Conservation (phyloP, 1,140 invertebrate genomes). For the Drosophila repletoides region DNA sequence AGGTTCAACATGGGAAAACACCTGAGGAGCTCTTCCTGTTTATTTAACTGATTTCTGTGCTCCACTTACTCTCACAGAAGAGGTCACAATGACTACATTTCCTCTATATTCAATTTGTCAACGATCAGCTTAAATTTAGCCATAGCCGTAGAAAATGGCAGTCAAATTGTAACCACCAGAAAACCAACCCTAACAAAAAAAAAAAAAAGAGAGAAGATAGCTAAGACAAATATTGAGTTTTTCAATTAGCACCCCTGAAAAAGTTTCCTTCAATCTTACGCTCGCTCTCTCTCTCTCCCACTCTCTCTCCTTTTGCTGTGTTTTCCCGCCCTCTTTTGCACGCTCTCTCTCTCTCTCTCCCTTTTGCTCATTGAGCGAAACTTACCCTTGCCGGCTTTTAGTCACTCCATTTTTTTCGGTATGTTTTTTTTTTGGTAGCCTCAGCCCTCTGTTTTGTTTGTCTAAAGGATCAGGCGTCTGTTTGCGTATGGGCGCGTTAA, state of each 20-base stretch:
- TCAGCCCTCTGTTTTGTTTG: constrained; percentile 49
- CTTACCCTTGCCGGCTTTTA: constrained; percentile 25
- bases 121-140: constrained; percentile 35
- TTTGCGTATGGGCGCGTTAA: constrained; percentile 76
- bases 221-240: constrained; percentile 75
- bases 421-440: constrained; percentile 14
- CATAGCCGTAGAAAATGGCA: constrained; percentile 53
- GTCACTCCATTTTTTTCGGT: constrained; percentile 10
- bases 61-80: constrained; percentile 30
- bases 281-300: neutral
- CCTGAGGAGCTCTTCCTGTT: constrained; percentile 53
- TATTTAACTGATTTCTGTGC: constrained; percentile 69
- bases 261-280: constrained; percentile 4
- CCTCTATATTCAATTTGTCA: constrained; percentile 44
- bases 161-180: constrained; percentile 31
- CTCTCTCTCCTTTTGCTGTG: neutral
- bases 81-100: constrained; percentile 36
- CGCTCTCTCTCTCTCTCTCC: neutral
- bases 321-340: neutral
- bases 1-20: too few species aligned
- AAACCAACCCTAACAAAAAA: too few species aligned
- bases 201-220: too few species aligned
- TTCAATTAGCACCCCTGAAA: constrained; percentile 71
- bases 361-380: neutral
- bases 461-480: constrained; percentile 74